Evolutionary conservation across 2,797 vertebrate species (phyloP).

Genomic region (Tinamus major): DNA sequence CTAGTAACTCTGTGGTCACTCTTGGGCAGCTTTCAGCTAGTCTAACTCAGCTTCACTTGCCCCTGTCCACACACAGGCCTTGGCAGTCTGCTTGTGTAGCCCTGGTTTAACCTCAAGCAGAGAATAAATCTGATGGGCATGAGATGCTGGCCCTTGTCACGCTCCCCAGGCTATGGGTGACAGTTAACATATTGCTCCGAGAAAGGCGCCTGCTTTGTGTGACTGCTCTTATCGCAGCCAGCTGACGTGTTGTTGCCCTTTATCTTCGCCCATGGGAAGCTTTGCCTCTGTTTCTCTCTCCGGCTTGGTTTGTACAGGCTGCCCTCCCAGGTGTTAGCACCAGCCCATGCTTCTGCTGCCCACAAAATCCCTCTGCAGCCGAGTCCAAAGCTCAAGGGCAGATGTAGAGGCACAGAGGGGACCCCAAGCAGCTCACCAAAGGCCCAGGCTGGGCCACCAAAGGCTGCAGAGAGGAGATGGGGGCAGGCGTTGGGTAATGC

Average conservation of each 20-base stretch:
- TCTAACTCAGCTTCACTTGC: background rate
- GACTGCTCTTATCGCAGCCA: background rate
- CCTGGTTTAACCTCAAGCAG: slow-evolving; percentile 4
- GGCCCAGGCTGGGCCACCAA: background rate
- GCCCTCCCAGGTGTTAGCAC: fast-evolving
- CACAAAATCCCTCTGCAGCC: background rate
- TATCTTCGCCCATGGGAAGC: background rate
- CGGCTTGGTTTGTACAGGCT: background rate
- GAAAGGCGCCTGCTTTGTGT: slow-evolving; percentile 22
- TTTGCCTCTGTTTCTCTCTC: fast-evolving
- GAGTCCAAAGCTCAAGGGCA: background rate
- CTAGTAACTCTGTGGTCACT: background rate
- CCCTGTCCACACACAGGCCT: background rate
- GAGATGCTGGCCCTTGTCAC: background rate
- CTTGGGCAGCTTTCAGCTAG: background rate
- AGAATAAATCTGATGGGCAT: slow-evolving; percentile 51
- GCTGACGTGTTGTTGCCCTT: background rate
- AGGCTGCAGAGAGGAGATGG: fast-evolving
- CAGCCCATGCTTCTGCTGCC: fast-evolving
- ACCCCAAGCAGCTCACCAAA: fast-evolving
- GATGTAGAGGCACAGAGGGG: background rate
- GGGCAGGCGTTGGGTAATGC: too few species aligned
- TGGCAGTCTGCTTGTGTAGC: background rate
- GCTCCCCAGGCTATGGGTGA: slow-evolving; percentile 25
- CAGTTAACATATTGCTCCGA: slow-evolving; percentile 34